Base-by-base conservation (phyloP, 92 coral and sea anemone genomes). In the Epizoanthus rinbou region DNA sequence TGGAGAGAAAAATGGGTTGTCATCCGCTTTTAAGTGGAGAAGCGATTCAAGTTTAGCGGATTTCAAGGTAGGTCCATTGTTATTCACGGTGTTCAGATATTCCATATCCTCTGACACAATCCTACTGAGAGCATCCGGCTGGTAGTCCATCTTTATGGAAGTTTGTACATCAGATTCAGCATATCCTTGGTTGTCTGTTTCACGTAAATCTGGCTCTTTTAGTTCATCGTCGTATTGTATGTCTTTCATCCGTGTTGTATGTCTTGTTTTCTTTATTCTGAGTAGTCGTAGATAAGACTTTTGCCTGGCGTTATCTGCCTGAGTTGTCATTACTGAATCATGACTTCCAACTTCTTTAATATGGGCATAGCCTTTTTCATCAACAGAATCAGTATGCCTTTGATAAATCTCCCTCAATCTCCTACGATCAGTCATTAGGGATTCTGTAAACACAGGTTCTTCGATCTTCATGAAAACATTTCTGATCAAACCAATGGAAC, bases 391-490 rank as follows among this genome's bases (percentile, higher is more conserved):
- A 56, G 60, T 39, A 13, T 59, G 28, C 8, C 41, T 73, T 58
- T 64, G 85, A 52, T 66, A 80, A 80, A 80, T 80, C n/a, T 80
- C 75, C 63, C 33, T 8, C 1, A 80, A 31, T 39, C 25, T 33
- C 7, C 25, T 67, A 28, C 76, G 71, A 22, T 43, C 35, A 3
- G 56, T 53, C 24, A 57, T 73, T 15, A 24, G 73, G 28, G 83
- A 76, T 41, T 75, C 70, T 0, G 84, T 78, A 37, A 82, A 45
- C 37, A 54, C 79, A 8, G 97, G 97, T 21, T 87, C 83, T 15
- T 93, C 94, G 8, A 93, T 88, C 63, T 82, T 85, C 97, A 93
- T 89, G 18, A 91, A 93, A n/a, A 93, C 94, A 56, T 93, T 91
- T 52, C 94, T 85, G 52, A 93, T 89, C 6, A 91, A 85, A 16